Percentiles rank a stretch among this genome's conserved stretches.
Conservation (phyloP, 2,113 vertebrate species). For the Myanophis thanlyinensis region DNA sequence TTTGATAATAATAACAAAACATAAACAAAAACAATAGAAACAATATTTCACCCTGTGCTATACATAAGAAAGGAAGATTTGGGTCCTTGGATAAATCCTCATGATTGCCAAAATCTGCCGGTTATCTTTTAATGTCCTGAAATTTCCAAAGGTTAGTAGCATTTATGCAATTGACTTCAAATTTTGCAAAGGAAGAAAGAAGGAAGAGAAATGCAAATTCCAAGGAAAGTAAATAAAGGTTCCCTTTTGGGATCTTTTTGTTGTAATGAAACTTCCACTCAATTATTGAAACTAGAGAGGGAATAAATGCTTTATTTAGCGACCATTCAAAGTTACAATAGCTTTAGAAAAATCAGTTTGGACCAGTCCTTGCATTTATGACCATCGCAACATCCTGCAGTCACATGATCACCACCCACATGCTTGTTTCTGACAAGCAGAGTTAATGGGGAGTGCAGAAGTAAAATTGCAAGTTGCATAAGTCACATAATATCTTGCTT, state of each 20-base stretch:
- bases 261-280: not conserved
- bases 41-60: no score
- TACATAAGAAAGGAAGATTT: no score
- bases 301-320: not conserved
- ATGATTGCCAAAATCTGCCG: no score
- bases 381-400: not conserved
- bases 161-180: slow-evolving; percentile 20
- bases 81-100: no score
- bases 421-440: not conserved
- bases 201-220: not conserved
- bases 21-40: no score
- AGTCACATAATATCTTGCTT: not conserved
- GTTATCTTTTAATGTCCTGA: slow-evolving; percentile 24
- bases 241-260: not conserved
- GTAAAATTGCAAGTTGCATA: not conserved
- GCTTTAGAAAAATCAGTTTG: not conserved
- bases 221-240: not conserved
- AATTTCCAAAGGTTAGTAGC: slow-evolving; percentile 42
- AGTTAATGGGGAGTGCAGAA: not conserved
- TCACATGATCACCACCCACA: not conserved
- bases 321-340: not conserved
- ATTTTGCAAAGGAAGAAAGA: not conserved
- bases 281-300: not conserved
- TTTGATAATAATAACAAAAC: no score
- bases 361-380: not conserved